These are phyloP conservation scores for Thinocorus orbignyianus DNA, from an alignment of 2,113 vertebrate species.

Conservation along the genomic window DNA sequence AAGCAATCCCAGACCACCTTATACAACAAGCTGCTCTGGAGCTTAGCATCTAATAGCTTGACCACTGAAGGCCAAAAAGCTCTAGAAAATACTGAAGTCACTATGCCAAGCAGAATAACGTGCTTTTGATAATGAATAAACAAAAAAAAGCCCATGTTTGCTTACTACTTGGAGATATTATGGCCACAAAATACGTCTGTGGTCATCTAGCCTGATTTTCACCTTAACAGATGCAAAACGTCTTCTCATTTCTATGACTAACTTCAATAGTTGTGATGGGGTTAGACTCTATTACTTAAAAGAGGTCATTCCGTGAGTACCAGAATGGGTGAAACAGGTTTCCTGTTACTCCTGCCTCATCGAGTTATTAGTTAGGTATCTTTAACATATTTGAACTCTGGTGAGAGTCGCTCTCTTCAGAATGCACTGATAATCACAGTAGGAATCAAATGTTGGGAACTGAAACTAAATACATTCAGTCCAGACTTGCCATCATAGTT, in stretches of 20 bases:
- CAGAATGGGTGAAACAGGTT: neutral
- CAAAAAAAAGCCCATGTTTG: neutral
- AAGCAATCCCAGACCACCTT: neutral
- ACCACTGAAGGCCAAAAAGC: neutral
- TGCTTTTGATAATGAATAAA: neutral
- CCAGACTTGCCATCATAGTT: neutral
- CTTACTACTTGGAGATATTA: neutral
- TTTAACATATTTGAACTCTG: neutral
- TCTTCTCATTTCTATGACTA: neutral
- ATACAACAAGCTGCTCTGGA: neutral
- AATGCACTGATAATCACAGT: neutral
- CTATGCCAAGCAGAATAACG: neutral
- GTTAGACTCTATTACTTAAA: neutral
- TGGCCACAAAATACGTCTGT: neutral
- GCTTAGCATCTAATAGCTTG: neutral
- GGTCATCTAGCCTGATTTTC: neutral
- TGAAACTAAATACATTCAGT: neutral
- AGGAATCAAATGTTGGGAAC: neutral
- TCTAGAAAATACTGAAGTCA: neutral
- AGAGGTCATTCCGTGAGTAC: neutral
- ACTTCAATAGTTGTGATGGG: neutral
- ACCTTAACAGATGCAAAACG: neutral
- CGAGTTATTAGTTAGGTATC: neutral
- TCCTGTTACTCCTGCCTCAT: neutral
- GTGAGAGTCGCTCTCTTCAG: neutral